Percentiles rank a stretch among this genome's conserved stretches.
Evolutionary conservation across 2,797 vertebrate genomes (phyloP).

Genomic region (Sebastes iracundus): DNA sequence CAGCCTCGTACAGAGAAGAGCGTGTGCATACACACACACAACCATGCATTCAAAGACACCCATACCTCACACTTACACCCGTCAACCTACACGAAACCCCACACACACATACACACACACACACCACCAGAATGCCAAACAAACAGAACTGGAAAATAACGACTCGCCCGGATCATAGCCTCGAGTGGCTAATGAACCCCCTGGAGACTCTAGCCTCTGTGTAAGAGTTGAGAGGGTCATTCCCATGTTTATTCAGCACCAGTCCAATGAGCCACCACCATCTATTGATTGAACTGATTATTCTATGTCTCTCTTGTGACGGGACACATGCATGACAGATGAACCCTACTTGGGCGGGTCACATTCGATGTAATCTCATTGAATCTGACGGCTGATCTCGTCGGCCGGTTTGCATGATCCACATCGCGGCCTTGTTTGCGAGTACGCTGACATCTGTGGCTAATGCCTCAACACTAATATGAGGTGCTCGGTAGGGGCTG

Average conservation of each 20-base stretch:
- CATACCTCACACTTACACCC: neutral
- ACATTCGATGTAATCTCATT: slow-evolving; percentile 71
- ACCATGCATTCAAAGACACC: neutral
- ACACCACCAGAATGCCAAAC: slow-evolving; percentile 46
- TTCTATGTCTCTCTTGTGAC: slow-evolving; percentile 79
- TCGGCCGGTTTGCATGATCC: slow-evolving; percentile 67
- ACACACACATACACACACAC: neutral
- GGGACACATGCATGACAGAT: slow-evolving; percentile 79
- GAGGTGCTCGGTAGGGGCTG: slow-evolving; percentile 63
- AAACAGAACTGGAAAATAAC: slow-evolving; percentile 75
- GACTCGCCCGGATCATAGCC: slow-evolving; percentile 66
- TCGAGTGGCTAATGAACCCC: slow-evolving; percentile 80
- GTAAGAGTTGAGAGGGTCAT: slow-evolving; percentile 79
- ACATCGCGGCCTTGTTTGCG: slow-evolving; percentile 61
- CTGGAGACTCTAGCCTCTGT: slow-evolving; percentile 67
- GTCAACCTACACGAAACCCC: neutral
- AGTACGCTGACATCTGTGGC: slow-evolving; percentile 63
- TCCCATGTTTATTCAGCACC: slow-evolving; percentile 84
- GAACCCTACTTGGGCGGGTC: slow-evolving; percentile 76
- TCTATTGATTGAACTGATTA: slow-evolving; percentile 86
- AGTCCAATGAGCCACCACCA: slow-evolving; percentile 67
- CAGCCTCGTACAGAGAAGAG: neutral
- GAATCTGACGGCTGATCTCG: slow-evolving; percentile 72
- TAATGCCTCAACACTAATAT: slow-evolving; percentile 69
- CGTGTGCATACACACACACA: neutral